Conservation (phyloP, 2,113 vertebrate genomes). For the Sturnira hondurensis region DNA sequence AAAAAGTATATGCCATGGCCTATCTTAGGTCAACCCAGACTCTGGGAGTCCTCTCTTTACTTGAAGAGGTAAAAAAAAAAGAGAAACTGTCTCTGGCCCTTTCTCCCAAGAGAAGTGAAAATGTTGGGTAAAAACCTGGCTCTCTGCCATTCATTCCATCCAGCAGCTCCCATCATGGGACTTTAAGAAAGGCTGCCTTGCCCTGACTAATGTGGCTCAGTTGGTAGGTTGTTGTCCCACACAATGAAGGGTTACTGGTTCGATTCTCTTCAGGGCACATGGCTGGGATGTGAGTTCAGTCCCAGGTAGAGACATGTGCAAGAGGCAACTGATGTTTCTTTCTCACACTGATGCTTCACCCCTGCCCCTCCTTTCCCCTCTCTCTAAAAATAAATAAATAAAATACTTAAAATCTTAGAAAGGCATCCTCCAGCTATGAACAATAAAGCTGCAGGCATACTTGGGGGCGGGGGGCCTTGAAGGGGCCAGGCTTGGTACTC, state of each 20-base stretch:
- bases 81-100: not conserved
- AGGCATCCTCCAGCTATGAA: not conserved
- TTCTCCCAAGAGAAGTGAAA: conserved; percentile 40
- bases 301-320: too few species aligned
- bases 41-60: not conserved
- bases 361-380: too few species aligned
- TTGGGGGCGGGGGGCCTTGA: not conserved
- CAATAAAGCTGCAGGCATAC: not conserved
- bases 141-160: not conserved
- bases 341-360: too few species aligned
- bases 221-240: too few species aligned
- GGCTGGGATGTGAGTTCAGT: too few species aligned
- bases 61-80: not conserved
- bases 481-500: not conserved
- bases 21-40: not conserved
- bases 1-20: not conserved
- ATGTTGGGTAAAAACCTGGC: not conserved
- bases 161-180: not conserved
- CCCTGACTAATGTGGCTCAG: too few species aligned
- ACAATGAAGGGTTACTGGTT: too few species aligned
- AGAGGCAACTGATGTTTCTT: too few species aligned
- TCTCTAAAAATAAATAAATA: too few species aligned
- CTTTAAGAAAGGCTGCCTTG: not conserved
- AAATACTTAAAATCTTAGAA: too few species aligned
- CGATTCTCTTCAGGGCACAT: too few species aligned